Conservation (phyloP, 2,888 invertebrate genomes). For the Apotomis turbidana region DNA sequence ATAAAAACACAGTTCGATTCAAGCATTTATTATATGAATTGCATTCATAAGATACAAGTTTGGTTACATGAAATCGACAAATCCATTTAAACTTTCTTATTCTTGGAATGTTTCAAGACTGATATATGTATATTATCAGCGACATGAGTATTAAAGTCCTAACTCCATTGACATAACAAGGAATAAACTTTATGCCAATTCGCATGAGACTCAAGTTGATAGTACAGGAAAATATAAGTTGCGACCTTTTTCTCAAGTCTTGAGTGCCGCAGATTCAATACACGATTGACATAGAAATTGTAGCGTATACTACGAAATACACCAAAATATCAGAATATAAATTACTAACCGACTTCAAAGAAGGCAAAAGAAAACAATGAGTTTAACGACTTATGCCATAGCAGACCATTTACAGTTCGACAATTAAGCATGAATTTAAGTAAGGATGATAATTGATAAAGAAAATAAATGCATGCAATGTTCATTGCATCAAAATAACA, state of each 20-base stretch:
- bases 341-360: constrained; percentile 13
- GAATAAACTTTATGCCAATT: background rate
- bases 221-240: background rate
- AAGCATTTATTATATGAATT: constrained; percentile 83
- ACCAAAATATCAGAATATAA: constrained; percentile 6
- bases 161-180: background rate
- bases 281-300: background rate
- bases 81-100: constrained; percentile 1
- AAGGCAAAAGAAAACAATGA: background rate
- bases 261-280: background rate
- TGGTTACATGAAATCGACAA: constrained; percentile 48
- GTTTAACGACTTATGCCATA: background rate
- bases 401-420: background rate
- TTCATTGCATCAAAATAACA: background rate
- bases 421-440: background rate
- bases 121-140: background rate
- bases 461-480: background rate
- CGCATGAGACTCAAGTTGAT: background rate
- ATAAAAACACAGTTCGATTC: constrained; percentile 64
- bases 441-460: background rate
- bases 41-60: constrained; percentile 68
- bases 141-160: background rate
- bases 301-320: constrained; percentile 2
- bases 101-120: constrained; percentile 9
- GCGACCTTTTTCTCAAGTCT: constrained; percentile 2